A percentile compares a stretch with the other conserved stretches of the same genome.
phyloP scores from a whole-genome alignment of 2,888 invertebrate species.

The Pristionchus mayeri region DNA sequence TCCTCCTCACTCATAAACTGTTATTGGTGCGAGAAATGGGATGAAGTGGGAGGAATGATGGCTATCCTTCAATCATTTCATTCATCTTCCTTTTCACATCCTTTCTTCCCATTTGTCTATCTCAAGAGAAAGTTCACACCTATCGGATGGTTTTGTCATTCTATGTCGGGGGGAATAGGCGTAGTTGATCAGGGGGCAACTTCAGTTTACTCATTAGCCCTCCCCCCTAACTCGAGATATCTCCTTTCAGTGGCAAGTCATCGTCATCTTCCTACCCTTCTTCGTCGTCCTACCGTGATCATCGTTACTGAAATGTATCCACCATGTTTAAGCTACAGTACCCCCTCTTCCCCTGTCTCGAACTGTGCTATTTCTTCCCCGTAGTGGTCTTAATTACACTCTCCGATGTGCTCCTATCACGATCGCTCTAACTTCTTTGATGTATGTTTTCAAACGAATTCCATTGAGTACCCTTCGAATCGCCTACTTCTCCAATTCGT shows the following conservation, averaged over 20 bases:
- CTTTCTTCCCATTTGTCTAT: not conserved
- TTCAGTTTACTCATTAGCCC: not conserved
- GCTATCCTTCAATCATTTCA: not conserved
- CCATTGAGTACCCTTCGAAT: not conserved
- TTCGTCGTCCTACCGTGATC: conserved; percentile 43
- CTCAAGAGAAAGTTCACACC: not conserved
- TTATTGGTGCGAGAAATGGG: not conserved
- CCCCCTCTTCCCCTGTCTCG: not conserved
- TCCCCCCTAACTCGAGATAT: not conserved
- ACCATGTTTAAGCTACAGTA: not conserved
- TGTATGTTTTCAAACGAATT: not conserved
- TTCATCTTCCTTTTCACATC: conserved; percentile 32
- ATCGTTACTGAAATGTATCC: not conserved
- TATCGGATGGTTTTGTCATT: too few relatives aligned
- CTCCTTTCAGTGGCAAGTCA: conserved; percentile 44
- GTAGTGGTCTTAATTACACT: not conserved
- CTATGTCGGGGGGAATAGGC: too few relatives aligned
- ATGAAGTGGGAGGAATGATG: not conserved
- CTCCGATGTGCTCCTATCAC: not conserved
- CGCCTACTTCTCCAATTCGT: not conserved
- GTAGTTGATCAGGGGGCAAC: too few relatives aligned
- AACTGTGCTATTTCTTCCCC: not conserved
- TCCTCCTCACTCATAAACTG: not conserved
- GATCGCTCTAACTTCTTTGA: not conserved
- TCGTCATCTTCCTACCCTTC: conserved; percentile 31